Evolutionary conservation across 2,797 vertebrate species (phyloP).

Genomic region (Agapornis canus): DNA sequence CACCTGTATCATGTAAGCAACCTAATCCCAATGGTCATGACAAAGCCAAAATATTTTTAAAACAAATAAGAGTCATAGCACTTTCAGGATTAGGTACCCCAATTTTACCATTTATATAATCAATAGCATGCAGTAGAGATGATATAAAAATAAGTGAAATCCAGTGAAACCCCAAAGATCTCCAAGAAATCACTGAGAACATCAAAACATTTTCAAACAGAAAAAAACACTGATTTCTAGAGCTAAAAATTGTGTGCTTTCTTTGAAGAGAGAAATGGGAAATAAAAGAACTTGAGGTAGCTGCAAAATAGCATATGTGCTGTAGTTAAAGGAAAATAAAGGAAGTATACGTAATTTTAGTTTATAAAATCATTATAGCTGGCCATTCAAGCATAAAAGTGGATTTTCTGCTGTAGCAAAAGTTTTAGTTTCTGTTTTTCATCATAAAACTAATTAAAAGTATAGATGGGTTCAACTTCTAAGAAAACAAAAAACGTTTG

Average conservation of each 20-base stretch:
- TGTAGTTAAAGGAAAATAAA: constrained; percentile 30
- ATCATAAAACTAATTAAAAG: constrained; percentile 69
- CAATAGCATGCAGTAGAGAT: neutral
- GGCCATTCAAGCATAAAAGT: constrained; percentile 59
- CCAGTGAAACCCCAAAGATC: neutral
- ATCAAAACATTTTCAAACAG: neutral
- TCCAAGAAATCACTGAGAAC: neutral
- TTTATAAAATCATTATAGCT: constrained; percentile 58
- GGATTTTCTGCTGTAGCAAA: constrained; percentile 61
- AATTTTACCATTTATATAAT: neutral
- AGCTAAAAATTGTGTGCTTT: neutral
- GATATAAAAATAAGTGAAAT: neutral
- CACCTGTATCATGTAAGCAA: neutral
- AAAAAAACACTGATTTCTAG: neutral
- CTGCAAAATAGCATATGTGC: neutral
- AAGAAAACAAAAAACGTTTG: neutral
- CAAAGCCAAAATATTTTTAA: neutral
- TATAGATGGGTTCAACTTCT: neutral
- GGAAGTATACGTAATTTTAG: constrained; percentile 10
- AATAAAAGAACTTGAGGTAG: neutral
- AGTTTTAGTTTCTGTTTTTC: constrained; percentile 58
- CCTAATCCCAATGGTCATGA: neutral
- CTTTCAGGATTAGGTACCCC: neutral
- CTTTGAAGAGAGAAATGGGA: neutral
- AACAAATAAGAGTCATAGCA: neutral